Conservation (phyloP, 2,797 vertebrate genomes). For the Pangasius sanitwongsei region DNA sequence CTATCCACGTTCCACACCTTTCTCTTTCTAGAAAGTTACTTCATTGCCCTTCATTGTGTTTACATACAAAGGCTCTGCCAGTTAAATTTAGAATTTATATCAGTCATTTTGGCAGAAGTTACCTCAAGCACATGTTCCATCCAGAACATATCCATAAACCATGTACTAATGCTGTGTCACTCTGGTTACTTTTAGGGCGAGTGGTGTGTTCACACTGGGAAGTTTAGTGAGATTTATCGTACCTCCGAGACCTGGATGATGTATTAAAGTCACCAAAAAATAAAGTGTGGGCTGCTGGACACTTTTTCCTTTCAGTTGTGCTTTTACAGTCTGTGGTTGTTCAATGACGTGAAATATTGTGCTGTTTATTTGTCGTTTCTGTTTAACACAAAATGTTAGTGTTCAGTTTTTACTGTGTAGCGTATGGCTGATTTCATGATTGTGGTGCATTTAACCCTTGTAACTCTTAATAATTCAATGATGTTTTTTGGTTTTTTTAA, state of each 20-base stretch:
- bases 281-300: background rate
- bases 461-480: background rate
- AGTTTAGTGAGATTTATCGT: background rate
- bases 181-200: background rate
- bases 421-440: background rate
- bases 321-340: background rate
- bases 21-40: background rate
- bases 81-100: background rate
- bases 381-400: background rate
- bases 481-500: no score
- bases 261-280: background rate
- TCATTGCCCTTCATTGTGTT: background rate
- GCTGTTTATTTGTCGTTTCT: slow-evolving; percentile 7
- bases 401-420: background rate
- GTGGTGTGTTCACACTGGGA: background rate
- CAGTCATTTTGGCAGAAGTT: background rate
- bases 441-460: background rate
- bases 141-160: background rate
- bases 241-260: background rate
- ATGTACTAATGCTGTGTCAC: background rate
- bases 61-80: background rate
- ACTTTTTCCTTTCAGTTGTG: background rate
- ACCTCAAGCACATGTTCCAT: background rate
- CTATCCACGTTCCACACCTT: background rate
- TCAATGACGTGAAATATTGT: background rate